Evolutionary conservation across 2,797 vertebrate species (phyloP).

Genomic region (Poeciliopsis paucimaculata): DNA sequence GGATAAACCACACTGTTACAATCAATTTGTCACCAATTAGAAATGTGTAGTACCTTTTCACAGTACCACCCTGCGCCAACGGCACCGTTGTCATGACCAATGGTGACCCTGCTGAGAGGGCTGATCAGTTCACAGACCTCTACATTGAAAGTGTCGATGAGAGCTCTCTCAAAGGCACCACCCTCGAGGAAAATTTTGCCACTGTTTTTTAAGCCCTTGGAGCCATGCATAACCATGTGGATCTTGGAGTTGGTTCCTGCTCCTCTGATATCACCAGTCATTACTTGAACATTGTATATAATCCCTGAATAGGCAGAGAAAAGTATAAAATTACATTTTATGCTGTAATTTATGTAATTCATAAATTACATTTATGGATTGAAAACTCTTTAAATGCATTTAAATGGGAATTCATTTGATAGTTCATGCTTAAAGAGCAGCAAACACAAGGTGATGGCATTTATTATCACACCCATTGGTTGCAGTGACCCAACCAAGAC

Average conservation of each 20-base stretch:
- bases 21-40: not conserved
- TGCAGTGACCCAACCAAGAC: slow-evolving; percentile 90
- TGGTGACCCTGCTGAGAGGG: slow-evolving; percentile 93
- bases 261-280: slow-evolving; percentile 92
- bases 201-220: slow-evolving; percentile 93
- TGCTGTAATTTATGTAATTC: too few relatives aligned
- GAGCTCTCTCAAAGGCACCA: slow-evolving; percentile 91
- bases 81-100: slow-evolving; percentile 91
- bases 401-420: not conserved
- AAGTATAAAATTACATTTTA: not conserved
- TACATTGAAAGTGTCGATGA: slow-evolving; percentile 93
- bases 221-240: slow-evolving; percentile 91
- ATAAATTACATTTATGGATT: not conserved
- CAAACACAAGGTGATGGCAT: not conserved
- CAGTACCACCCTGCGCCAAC: slow-evolving; percentile 96
- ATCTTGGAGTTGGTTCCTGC: slow-evolving; percentile 98
- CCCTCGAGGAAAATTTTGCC: slow-evolving; percentile 96
- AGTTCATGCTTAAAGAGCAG: not conserved
- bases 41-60: slow-evolving; percentile 86
- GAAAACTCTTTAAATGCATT: not conserved
- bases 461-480: slow-evolving; percentile 86
- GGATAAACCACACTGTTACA: slow-evolving; percentile 1
- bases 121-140: slow-evolving; percentile 93
- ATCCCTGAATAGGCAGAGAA: slow-evolving; percentile 78
- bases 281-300: slow-evolving; percentile 92